These are phyloP conservation scores for Syngnathus typhle DNA, from an alignment of 2,113 vertebrate genomes.

Conservation along the genomic window DNA sequence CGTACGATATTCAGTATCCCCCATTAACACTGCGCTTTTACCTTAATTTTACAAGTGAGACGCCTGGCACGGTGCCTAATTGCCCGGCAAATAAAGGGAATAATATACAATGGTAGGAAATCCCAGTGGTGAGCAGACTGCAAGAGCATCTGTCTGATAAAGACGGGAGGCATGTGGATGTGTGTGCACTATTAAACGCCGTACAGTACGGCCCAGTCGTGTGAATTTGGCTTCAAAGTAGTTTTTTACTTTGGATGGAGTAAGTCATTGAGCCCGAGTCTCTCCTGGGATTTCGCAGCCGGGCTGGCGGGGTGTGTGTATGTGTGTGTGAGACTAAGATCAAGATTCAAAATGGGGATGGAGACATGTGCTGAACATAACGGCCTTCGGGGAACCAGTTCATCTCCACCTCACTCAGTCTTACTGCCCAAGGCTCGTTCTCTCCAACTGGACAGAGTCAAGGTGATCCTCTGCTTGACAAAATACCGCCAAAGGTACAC, in stretches of 20 bases:
- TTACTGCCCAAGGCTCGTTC: conserved; percentile 57
- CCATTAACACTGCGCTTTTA: conserved; percentile 51
- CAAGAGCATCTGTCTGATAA: conserved; percentile 60
- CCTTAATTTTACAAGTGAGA: conserved; percentile 56
- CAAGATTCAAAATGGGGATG: conserved; percentile 28
- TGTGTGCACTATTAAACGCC: conserved; percentile 17
- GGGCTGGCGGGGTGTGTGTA: conserved; percentile 41
- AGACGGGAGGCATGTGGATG: conserved; percentile 35
- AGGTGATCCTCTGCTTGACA: conserved; percentile 65
- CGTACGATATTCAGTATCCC: conserved; percentile 33
- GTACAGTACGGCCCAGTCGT: conserved; percentile 32
- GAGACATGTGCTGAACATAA: conserved; percentile 60
- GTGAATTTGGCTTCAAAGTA: conserved; percentile 78
- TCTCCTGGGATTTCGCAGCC: conserved; percentile 72
- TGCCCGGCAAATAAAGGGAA: conserved; percentile 60
- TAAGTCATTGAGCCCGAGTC: conserved; percentile 79
- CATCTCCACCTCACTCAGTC: conserved; percentile 58
- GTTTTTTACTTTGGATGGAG: conserved; percentile 81
- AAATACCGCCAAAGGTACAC: conserved; percentile 39
- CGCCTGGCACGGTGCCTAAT: conserved; percentile 63
- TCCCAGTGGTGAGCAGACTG: conserved; percentile 60
- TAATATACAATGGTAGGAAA: conserved; percentile 63
- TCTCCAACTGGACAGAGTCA: conserved; percentile 71
- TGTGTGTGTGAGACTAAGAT: conserved; percentile 35
- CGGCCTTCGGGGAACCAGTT: conserved; percentile 64